Percentiles rank a stretch among this genome's conserved stretches.
Conservation (phyloP, 2,888 invertebrate species). For the Liopterus haemorrhoidalis region DNA sequence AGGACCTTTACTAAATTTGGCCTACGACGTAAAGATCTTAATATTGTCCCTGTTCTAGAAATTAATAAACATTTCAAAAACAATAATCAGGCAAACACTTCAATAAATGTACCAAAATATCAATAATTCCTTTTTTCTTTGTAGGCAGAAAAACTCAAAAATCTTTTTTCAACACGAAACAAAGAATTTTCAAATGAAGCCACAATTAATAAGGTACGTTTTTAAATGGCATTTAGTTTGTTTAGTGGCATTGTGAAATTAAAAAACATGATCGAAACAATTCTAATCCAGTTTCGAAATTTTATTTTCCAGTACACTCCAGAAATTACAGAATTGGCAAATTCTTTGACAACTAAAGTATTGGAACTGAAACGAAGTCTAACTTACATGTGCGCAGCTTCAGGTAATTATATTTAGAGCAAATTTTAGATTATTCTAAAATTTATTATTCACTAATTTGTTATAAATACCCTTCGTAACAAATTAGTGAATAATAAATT, state of each 20-base stretch:
- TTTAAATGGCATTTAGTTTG: too few relatives aligned
- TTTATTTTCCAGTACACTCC: constrained; percentile 11
- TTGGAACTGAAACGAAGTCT: constrained; percentile 44
- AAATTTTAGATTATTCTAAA: background rate
- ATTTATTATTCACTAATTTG: background rate
- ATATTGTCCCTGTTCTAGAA: too few relatives aligned
- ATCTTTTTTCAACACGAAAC: constrained; percentile 7
- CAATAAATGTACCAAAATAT: too few relatives aligned
- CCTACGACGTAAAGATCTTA: too few relatives aligned
- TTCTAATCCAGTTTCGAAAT: too few relatives aligned
- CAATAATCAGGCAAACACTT: too few relatives aligned
- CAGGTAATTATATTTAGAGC: constrained; percentile 37
- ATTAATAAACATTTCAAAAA: too few relatives aligned
- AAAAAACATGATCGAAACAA: too few relatives aligned
- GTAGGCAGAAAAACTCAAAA: constrained; percentile 15
- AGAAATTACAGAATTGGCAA: constrained; percentile 13
- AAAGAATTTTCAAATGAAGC: constrained; percentile 2
- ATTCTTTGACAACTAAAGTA: constrained; percentile 37
- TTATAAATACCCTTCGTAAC: too few relatives aligned
- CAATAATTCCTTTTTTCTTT: constrained; percentile 34
- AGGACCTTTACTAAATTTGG: too few relatives aligned
- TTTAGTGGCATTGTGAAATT: too few relatives aligned
- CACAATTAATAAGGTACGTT: constrained; percentile 12
- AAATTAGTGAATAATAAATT: too few relatives aligned
- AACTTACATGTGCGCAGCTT: constrained; percentile 43